These are phyloP conservation scores for Apodemus agrarius DNA, from an alignment of 2,797 vertebrate species.

Conservation along the genomic window DNA sequence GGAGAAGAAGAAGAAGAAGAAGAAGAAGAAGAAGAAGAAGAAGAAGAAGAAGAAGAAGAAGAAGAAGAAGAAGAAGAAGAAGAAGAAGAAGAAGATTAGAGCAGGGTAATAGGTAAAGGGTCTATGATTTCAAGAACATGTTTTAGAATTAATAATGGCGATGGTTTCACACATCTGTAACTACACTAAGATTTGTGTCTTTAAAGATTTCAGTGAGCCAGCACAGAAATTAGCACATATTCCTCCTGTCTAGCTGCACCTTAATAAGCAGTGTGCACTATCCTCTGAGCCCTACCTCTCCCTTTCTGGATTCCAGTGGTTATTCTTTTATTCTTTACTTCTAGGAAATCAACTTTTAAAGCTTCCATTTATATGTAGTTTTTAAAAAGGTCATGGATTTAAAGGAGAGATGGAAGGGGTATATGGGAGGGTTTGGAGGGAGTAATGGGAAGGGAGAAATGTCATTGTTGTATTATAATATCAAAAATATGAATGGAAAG, in stretches of 20 bases:
- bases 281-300: background rate
- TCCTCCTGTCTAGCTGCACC: background rate
- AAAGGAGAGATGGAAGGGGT: background rate
- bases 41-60: too few species aligned
- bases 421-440: background rate
- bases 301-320: background rate
- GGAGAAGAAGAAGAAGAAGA: too few species aligned
- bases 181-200: background rate
- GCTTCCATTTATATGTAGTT: background rate
- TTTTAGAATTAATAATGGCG: constrained; percentile 16
- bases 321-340: background rate
- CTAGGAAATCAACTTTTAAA: background rate
- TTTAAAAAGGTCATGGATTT: too few species aligned
- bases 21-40: too few species aligned
- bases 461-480: background rate
- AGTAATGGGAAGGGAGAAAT: background rate
- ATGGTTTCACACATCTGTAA: background rate
- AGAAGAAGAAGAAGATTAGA: too few species aligned
- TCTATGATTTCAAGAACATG: background rate
- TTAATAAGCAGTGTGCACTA: background rate
- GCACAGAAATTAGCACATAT: background rate
- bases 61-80: too few species aligned
- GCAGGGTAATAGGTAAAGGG: background rate
- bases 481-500: background rate
- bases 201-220: background rate